phyloP scores from a whole-genome alignment of 2,888 invertebrate species.

The Hedya salicella region DNA sequence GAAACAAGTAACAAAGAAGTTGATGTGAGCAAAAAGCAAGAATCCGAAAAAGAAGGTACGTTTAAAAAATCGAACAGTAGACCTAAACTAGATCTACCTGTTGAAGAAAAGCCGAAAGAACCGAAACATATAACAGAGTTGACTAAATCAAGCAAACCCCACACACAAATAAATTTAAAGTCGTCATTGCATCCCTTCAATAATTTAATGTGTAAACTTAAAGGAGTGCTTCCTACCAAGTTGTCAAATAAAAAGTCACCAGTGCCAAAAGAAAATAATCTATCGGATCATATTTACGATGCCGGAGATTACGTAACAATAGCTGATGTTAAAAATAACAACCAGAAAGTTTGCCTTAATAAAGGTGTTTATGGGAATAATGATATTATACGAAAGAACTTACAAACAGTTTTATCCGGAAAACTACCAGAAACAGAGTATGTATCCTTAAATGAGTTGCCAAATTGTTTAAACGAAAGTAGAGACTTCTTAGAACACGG shows the following conservation, averaged over 20 bases:
- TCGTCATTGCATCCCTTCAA: slow-evolving; percentile 86
- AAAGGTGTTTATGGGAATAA: slow-evolving; percentile 86
- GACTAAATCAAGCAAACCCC: slow-evolving; percentile 62
- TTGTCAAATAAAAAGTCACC: slow-evolving; percentile 81
- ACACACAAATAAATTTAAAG: slow-evolving; percentile 66
- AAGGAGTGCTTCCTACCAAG: slow-evolving; percentile 86
- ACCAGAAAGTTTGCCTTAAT: slow-evolving; percentile 84
- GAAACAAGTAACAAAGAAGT: slow-evolving; percentile 72
- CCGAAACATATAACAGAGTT: slow-evolving; percentile 55
- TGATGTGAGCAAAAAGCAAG: slow-evolving; percentile 57
- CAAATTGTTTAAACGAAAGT: slow-evolving; percentile 79
- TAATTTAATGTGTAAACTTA: slow-evolving; percentile 89
- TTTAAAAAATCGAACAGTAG: slow-evolving; percentile 61
- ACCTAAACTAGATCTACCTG: slow-evolving; percentile 75
- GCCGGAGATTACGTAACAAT: slow-evolving; percentile 94
- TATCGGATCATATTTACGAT: slow-evolving; percentile 83
- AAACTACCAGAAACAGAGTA: slow-evolving; percentile 89
- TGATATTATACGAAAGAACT: slow-evolving; percentile 87
- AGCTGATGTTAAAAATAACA: slow-evolving; percentile 92
- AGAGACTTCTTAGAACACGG: slow-evolving; percentile 76
- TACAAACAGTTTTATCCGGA: slow-evolving; percentile 85
- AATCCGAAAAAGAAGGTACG: slow-evolving; percentile 59
- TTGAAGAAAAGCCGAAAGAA: slow-evolving; percentile 67
- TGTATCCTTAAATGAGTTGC: slow-evolving; percentile 92
- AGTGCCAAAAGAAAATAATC: slow-evolving; percentile 73